These are phyloP conservation scores for Hyposoter didymator DNA, from an alignment of 2,888 invertebrate species.

Conservation along the genomic window DNA sequence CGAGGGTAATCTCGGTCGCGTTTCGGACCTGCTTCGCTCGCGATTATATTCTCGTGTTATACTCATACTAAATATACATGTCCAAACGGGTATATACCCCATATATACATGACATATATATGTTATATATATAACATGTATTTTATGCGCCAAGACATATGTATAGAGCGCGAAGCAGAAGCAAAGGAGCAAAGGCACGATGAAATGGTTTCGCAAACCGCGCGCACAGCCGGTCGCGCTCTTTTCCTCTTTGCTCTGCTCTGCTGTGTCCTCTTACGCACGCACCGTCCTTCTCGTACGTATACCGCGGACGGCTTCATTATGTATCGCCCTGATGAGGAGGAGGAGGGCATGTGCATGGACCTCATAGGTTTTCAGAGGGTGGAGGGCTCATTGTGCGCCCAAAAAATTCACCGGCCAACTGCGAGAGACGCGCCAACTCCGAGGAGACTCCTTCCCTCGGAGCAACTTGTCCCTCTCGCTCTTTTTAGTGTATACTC, in stretches of 20 bases:
- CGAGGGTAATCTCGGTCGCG: conserved; percentile 76
- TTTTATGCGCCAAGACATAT: not conserved
- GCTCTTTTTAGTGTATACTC: not conserved
- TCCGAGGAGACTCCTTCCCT: conserved; percentile 9
- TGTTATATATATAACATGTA: not conserved
- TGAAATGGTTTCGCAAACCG: conserved; percentile 20
- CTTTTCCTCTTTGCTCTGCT: conserved; percentile 40
- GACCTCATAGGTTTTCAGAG: conserved; percentile 16
- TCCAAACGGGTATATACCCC: not conserved
- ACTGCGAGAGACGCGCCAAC: conserved; percentile 3
- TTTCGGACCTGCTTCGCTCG: conserved; percentile 61
- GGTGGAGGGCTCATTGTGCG: conserved; percentile 33
- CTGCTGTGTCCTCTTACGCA: conserved; percentile 43
- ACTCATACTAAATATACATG: conserved; percentile 36
- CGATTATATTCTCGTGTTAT: conserved; percentile 56
- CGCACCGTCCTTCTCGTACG: not conserved
- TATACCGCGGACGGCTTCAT: conserved; percentile 62
- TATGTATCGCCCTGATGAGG: conserved; percentile 41
- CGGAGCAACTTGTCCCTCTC: conserved; percentile 7
- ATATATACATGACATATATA: not conserved
- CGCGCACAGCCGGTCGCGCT: conserved; percentile 46
- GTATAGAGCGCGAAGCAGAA: not conserved
- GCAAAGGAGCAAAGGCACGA: conserved; percentile 27
- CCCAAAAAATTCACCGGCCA: conserved; percentile 21
- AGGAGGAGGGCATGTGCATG: conserved; percentile 23